Percentiles rank a stretch among this genome's conserved stretches.
Conservation (phyloP, 2,113 vertebrate species). For the Cranoglanis bouderius region DNA sequence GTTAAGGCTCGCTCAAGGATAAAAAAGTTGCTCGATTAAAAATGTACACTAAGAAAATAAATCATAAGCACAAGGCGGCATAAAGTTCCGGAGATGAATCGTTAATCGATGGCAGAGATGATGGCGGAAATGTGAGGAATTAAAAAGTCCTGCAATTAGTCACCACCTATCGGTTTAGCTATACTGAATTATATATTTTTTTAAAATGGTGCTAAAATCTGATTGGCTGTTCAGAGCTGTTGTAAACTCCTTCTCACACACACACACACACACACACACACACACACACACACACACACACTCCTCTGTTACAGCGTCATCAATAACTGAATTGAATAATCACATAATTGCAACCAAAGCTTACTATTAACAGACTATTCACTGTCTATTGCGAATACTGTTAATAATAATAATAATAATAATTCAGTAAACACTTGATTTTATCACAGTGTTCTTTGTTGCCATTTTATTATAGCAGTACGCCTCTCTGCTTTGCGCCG, state of each 20-base stretch:
- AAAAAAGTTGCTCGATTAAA: not conserved
- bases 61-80: not conserved
- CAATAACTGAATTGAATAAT: not conserved
- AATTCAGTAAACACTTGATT: too few relatives aligned
- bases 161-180: not conserved
- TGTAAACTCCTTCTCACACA: not conserved
- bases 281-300: not conserved
- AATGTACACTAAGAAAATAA: not conserved
- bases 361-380: too few relatives aligned
- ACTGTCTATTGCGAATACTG: too few relatives aligned
- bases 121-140: not conserved
- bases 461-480: too few relatives aligned
- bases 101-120: not conserved
- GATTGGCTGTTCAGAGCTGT: too few relatives aligned
- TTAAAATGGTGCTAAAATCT: too few relatives aligned
- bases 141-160: not conserved
- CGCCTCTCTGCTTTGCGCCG: too few relatives aligned
- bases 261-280: not conserved
- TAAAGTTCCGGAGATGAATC: not conserved
- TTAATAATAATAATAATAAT: too few relatives aligned
- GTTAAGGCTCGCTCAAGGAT: not conserved
- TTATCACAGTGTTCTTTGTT: too few relatives aligned
- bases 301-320: not conserved
- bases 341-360: not conserved
- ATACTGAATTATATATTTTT: not conserved